phyloP scores from a whole-genome alignment of 1,140 invertebrate species.

The Heliconius hewitsoni region DNA sequence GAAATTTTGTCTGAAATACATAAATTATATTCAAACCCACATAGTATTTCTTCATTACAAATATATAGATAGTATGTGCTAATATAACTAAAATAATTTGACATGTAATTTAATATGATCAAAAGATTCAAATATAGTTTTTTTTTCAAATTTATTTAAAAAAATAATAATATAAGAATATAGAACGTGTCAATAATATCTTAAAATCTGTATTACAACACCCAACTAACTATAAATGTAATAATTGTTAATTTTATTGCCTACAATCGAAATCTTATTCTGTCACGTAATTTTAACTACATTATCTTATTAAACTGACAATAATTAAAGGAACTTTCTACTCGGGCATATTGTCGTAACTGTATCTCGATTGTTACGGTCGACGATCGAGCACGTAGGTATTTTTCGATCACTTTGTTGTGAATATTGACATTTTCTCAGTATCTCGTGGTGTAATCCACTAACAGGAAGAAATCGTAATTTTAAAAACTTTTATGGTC shows the following conservation, averaged over 20 bases:
- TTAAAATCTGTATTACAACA: background rate
- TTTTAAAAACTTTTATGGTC: background rate
- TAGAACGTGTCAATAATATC: background rate
- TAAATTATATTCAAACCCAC: no score
- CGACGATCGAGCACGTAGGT: constrained; percentile 26
- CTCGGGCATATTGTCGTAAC: constrained; percentile 21
- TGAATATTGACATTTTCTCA: background rate
- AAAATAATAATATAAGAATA: no score
- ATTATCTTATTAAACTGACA: constrained; percentile 8
- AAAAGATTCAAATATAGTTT: no score
- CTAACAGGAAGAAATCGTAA: background rate
- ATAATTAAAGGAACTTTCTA: constrained; percentile 33
- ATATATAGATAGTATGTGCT: no score
- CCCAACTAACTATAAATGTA: background rate
- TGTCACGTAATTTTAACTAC: constrained; percentile 24
- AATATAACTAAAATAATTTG: no score
- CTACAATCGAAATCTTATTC: background rate
- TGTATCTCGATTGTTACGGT: constrained; percentile 27
- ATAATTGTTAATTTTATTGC: background rate
- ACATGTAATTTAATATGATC: no score
- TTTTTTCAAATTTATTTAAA: no score
- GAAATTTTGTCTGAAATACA: no score
- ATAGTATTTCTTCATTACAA: no score
- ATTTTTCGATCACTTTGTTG: constrained; percentile 26
- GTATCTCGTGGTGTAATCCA: background rate